Conservation (phyloP, 1,140 invertebrate genomes). For the Oncopeltus fasciatus region DNA sequence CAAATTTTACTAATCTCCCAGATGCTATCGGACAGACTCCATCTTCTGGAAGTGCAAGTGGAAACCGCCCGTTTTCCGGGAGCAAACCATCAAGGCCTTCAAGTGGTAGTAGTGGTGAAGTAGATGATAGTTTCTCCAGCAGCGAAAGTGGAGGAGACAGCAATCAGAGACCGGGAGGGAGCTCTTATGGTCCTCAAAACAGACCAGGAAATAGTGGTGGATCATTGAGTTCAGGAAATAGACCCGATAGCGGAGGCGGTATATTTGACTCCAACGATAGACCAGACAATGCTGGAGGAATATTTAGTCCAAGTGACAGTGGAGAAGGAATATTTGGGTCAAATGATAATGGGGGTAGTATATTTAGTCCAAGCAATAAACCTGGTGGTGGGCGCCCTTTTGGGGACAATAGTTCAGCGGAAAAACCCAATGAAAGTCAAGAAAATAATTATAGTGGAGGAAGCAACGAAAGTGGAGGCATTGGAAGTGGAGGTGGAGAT, state of each 20-base stretch:
- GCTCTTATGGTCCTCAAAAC: background rate
- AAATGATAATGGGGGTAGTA: too few species aligned
- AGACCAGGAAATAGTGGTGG: constrained; percentile 5
- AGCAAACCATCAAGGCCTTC: background rate
- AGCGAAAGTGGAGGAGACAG: constrained; percentile 2
- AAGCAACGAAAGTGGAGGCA: background rate
- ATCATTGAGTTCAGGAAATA: background rate
- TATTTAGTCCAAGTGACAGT: too few species aligned
- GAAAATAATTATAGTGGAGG: background rate
- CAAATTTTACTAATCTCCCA: constrained; percentile 15
- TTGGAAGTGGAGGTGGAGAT: background rate
- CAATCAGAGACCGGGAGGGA: background rate
- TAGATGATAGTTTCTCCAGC: background rate
- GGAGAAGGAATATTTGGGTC: too few species aligned
- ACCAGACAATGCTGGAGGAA: too few species aligned
- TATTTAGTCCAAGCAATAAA: too few species aligned
- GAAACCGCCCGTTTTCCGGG: background rate
- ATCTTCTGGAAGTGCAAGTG: background rate
- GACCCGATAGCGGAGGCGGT: background rate
- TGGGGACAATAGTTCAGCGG: too few species aligned
- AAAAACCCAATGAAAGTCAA: too few species aligned
- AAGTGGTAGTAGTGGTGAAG: background rate
- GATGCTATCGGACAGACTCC: constrained; percentile 6
- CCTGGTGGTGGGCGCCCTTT: too few species aligned
- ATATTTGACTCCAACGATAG: too few species aligned